Base-by-base conservation (phyloP, 64 coral and sea anemone genomes). In the Platygyra sinensis region DNA sequence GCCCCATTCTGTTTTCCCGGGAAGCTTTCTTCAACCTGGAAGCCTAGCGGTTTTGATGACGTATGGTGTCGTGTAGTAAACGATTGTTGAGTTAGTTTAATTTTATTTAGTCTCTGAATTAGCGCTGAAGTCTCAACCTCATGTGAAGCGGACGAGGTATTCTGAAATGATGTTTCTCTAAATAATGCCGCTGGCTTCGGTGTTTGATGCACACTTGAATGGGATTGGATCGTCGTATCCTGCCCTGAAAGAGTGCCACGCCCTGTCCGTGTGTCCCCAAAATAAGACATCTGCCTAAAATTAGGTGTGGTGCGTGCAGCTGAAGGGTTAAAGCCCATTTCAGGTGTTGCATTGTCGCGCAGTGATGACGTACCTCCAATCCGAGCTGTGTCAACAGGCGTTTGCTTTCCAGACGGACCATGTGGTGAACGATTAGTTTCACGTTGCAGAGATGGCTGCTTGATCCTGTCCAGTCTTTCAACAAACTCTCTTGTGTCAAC, bases 71-170 rank as follows among this genome's bases (percentile, higher is more conserved):
- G 74, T 18, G 76, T 42, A 72, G 64, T 76, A 39, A 78, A 62
- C 19, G 79, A 75, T 27, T 86, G 89, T 73, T 92, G 90, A 0
- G 74, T 86, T 73, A 76, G 18, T 78, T 92, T 92, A 49, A 92
- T 92, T 22, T 60, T 86, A 32, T 92, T 92, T 49, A 92, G 72
- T 86, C 90, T 92, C 25, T 78, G 64, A 59, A 92, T 92, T 8
- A 92, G 81, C 36, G 84, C 83, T 33, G 63, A 92, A n/a, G 80
- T 74, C 15, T 84, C 72, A 25, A 91, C 73, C 9, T 91, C 80
- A 54, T 65, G 31, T 24, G 36, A 76, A 25, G 79, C 24, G 9
- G 81, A 84, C 29, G 63, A 50, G n/a, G 30, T 25, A 60, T 61
- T 80, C 62, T 80, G 20, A 51, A 49, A 67, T 18, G 80, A 3